phyloP scores from a whole-genome alignment of 2,888 invertebrate genomes.

The Orthosia cruda region DNA sequence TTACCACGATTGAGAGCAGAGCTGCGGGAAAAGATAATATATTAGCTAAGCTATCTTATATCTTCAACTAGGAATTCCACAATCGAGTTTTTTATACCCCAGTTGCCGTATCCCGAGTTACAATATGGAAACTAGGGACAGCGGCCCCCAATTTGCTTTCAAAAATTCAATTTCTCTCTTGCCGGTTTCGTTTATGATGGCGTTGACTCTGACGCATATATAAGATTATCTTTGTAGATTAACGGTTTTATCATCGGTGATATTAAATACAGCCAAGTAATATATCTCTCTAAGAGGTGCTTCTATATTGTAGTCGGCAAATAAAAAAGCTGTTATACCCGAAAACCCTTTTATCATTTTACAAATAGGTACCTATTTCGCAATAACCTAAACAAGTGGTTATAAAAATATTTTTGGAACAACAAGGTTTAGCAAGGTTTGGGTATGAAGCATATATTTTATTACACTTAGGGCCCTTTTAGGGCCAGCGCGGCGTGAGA shows the following conservation, averaged over 20 bases:
- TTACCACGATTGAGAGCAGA: too few relatives aligned
- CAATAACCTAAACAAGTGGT: constrained; percentile 21
- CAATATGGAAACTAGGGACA: too few relatives aligned
- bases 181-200: too few relatives aligned
- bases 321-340: constrained; percentile 26
- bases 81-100: too few relatives aligned
- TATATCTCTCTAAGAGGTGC: background rate
- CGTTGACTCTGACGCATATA: too few relatives aligned
- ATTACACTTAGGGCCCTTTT: constrained; percentile 19
- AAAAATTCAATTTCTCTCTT: background rate
- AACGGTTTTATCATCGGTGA: too few relatives aligned
- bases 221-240: background rate
- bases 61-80: too few relatives aligned
- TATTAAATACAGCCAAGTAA: constrained; percentile 2
- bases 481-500: too few relatives aligned
- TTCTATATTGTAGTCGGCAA: background rate
- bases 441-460: constrained; percentile 18
- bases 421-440: constrained; percentile 11
- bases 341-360: constrained; percentile 34
- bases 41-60: too few relatives aligned
- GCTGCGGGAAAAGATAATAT: too few relatives aligned
- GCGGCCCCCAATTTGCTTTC: too few relatives aligned
- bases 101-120: too few relatives aligned
- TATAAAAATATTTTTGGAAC: constrained; percentile 5
- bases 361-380: constrained; percentile 28